A percentile compares a stretch with the other conserved stretches of the same genome.
Conservation (phyloP, 2,888 invertebrate genomes). For the Atethmia centrago region DNA sequence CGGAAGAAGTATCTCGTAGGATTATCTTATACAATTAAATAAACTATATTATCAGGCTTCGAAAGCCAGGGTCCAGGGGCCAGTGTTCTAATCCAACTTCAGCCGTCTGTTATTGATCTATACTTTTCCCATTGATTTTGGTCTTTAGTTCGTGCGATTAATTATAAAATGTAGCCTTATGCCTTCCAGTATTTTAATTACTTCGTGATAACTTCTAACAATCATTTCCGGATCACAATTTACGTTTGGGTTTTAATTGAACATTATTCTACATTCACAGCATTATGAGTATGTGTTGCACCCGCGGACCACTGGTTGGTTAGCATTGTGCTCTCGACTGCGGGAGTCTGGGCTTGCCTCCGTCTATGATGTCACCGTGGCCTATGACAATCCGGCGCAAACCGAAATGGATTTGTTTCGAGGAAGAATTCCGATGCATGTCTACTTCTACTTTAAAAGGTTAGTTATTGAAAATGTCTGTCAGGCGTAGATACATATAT, state of each 20-base stretch:
- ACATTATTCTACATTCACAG: constrained; percentile 68
- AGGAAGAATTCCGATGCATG: constrained; percentile 93
- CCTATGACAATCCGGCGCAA: constrained; percentile 94
- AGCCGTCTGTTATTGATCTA: neutral
- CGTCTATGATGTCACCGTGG: constrained; percentile 96
- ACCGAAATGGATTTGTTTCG: constrained; percentile 93
- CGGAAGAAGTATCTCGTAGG: neutral
- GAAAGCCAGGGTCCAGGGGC: neutral
- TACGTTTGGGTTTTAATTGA: constrained; percentile 1
- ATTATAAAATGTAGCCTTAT: neutral
- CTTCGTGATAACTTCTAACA: neutral
- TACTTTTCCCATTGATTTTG: neutral
- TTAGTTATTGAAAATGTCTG: constrained; percentile 66
- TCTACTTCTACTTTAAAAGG: constrained; percentile 94
- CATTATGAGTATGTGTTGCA: constrained; percentile 94
- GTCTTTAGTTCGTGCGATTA: neutral
- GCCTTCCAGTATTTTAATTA: neutral
- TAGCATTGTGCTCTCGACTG: constrained; percentile 90
- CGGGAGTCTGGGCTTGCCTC: constrained; percentile 92
- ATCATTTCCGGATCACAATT: constrained; percentile 12
- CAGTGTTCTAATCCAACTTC: neutral
- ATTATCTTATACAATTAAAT: neutral
- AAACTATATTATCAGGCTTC: neutral
- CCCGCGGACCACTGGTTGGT: constrained; percentile 96
- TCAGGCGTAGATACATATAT: too few relatives aligned